Conservation (phyloP, 2,888 invertebrate genomes). For the Plagiodera versicolora region DNA sequence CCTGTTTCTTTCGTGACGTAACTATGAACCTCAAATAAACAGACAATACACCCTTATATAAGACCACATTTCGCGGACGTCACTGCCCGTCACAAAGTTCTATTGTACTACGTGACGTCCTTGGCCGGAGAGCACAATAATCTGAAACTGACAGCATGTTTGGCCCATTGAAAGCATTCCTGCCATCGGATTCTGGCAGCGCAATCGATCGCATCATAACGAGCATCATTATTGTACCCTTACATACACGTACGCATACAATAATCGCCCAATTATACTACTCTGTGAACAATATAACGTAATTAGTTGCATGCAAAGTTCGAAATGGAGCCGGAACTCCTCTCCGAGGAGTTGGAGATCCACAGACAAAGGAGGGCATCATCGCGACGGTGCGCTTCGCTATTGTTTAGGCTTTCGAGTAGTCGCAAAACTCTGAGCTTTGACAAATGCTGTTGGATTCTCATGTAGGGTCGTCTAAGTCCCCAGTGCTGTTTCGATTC, state of each 20-base stretch:
- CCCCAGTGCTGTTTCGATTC: background rate
- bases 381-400: conserved; percentile 26
- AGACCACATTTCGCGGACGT: background rate
- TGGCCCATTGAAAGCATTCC: conserved; percentile 8
- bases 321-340: conserved; percentile 24
- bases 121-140: conserved; percentile 5
- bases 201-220: conserved; percentile 9
- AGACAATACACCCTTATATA: too few species aligned
- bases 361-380: conserved; percentile 24
- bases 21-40: too few species aligned
- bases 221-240: conserved; percentile 16
- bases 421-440: background rate
- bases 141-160: conserved; percentile 17
- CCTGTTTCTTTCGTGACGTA: too few species aligned
- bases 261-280: conserved; percentile 24
- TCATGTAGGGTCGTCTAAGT: background rate
- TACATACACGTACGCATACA: conserved; percentile 5
- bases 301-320: conserved; percentile 24
- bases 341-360: conserved; percentile 9
- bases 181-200: background rate
- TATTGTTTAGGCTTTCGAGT: conserved; percentile 29
- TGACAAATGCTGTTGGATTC: conserved; percentile 1
- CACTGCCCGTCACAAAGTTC: background rate
- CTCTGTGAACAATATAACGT: conserved; percentile 24
- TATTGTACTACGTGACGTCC: background rate